A percentile compares a stretch with the other conserved stretches of the same genome.
Conservation (phyloP, 2,888 invertebrate genomes). For the Phalera bucephala region DNA sequence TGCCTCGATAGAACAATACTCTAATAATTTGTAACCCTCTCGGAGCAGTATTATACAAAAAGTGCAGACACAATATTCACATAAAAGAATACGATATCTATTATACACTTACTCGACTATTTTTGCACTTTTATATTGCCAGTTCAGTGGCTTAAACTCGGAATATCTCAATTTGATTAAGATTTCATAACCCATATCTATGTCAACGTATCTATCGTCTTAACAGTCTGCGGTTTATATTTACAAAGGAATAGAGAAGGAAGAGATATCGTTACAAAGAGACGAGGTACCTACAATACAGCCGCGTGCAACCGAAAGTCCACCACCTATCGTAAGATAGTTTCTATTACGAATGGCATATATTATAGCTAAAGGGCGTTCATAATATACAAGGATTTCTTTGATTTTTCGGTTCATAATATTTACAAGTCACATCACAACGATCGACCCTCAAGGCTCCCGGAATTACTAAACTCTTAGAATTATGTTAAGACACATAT, state of each 20-base stretch:
- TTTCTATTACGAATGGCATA: slow-evolving; percentile 49
- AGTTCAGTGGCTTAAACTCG: slow-evolving; percentile 79
- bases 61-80: slow-evolving; percentile 78
- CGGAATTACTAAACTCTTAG: slow-evolving; percentile 27
- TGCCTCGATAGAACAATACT: slow-evolving; percentile 72
- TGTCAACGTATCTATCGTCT: slow-evolving; percentile 59
- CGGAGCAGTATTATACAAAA: slow-evolving; percentile 71
- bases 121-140: slow-evolving; percentile 81
- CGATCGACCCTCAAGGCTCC: slow-evolving; percentile 32
- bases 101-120: slow-evolving; percentile 74
- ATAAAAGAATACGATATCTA: slow-evolving; percentile 72
- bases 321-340: slow-evolving; percentile 34
- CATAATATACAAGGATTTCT: slow-evolving; percentile 45
- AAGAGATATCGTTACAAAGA: slow-evolving; percentile 71
- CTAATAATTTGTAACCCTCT: slow-evolving; percentile 66
- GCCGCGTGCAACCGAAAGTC: slow-evolving; percentile 29
- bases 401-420: slow-evolving; percentile 37
- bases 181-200: slow-evolving; percentile 73
- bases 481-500: slow-evolving; percentile 39
- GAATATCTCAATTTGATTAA: slow-evolving; percentile 80
- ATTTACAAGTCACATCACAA: slow-evolving; percentile 44
- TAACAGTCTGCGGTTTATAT: slow-evolving; percentile 64
- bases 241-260: slow-evolving; percentile 66
- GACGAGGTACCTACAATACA: slow-evolving; percentile 37
- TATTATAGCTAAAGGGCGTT: slow-evolving; percentile 45